phyloP scores from a whole-genome alignment of 2,888 invertebrate species.

The Cylloceria caligata region DNA sequence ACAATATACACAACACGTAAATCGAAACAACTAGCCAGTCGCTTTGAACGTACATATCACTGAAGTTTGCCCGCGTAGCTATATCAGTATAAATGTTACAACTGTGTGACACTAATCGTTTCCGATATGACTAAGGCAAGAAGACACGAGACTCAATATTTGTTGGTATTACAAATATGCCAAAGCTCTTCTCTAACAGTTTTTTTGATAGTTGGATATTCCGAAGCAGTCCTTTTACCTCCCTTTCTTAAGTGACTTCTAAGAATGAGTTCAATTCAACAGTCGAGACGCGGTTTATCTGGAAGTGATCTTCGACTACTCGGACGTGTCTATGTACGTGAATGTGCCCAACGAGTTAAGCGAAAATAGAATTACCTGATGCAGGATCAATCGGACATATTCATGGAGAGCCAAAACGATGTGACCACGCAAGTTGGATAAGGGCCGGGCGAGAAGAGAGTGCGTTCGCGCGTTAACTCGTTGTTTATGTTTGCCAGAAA shows the following conservation, averaged over 20 bases:
- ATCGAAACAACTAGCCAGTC: too few species aligned
- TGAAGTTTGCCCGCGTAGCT: too few species aligned
- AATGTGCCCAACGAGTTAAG: background rate
- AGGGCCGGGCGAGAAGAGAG: constrained; percentile 69
- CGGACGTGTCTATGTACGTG: background rate
- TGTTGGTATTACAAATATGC: constrained; percentile 3
- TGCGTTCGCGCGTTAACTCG: constrained; percentile 77
- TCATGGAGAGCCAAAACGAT: constrained; percentile 45
- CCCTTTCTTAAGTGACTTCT: constrained; percentile 11
- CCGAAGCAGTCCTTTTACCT: background rate
- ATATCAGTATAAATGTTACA: too few species aligned
- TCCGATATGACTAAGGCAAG: background rate
- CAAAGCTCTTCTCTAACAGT: constrained; percentile 9
- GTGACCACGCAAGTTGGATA: constrained; percentile 40
- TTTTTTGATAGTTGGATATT: constrained; percentile 5
- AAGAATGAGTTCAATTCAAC: constrained; percentile 1
- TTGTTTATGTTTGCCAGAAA: constrained; percentile 73
- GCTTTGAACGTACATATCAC: too few species aligned
- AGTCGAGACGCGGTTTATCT: constrained; percentile 47
- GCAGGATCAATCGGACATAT: constrained; percentile 56
- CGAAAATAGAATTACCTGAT: constrained; percentile 45
- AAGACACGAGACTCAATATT: background rate
- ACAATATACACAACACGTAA: too few species aligned
- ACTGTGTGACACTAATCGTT: too few species aligned
- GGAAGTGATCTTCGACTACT: constrained; percentile 40